Evolutionary conservation across 2,888 invertebrate genomes (phyloP).

Genomic region (Bombylius major): DNA sequence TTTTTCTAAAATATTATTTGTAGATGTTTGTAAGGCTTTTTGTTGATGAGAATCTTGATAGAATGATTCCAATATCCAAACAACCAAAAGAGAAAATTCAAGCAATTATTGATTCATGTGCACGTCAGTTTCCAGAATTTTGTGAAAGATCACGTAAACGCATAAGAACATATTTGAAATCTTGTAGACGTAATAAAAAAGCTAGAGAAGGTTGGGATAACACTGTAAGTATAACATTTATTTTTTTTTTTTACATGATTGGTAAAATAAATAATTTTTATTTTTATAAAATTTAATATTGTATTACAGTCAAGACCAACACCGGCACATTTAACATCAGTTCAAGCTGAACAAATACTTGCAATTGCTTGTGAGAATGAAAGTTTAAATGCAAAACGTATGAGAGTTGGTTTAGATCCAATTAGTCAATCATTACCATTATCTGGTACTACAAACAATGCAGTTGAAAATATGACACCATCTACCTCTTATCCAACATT

Average conservation of each 20-base stretch:
- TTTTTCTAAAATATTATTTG: background rate
- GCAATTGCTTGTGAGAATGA: slow-evolving; percentile 96
- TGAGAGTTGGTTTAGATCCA: slow-evolving; percentile 90
- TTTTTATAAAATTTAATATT: background rate
- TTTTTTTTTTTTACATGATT: background rate
- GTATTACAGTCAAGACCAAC: slow-evolving; percentile 71
- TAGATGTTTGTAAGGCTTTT: slow-evolving; percentile 97
- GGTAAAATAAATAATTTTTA: background rate
- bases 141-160: slow-evolving; percentile 89
- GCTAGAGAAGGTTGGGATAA: slow-evolving; percentile 86
- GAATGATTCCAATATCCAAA: slow-evolving; percentile 93
- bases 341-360: slow-evolving; percentile 90
- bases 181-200: slow-evolving; percentile 86
- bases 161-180: slow-evolving; percentile 89
- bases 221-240: slow-evolving; percentile 46
- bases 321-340: slow-evolving; percentile 91
- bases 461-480: slow-evolving; percentile 18
- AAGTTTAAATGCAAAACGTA: slow-evolving; percentile 92
- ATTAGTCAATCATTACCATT: slow-evolving; percentile 75
- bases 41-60: slow-evolving; percentile 91
- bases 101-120: slow-evolving; percentile 93
- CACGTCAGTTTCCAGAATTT: slow-evolving; percentile 92
- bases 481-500: slow-evolving; percentile 12
- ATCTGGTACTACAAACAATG: slow-evolving; percentile 28
- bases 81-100: slow-evolving; percentile 97